phyloP scores from a whole-genome alignment of 1,140 invertebrate genomes.

The Saccostrea cuccullata region DNA sequence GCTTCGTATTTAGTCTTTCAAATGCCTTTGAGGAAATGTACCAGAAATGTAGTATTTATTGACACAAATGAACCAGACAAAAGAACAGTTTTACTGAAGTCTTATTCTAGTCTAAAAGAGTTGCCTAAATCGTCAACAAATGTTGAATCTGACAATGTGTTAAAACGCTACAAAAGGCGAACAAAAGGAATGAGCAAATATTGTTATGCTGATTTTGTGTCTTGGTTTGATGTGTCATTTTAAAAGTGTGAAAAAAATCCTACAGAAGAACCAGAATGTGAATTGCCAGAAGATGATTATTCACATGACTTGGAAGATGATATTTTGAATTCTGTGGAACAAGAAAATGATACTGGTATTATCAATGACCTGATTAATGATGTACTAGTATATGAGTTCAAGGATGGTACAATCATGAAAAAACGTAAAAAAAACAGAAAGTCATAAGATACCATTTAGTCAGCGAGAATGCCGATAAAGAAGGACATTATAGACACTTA shows the following conservation, averaged over 20 bases:
- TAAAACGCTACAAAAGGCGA: constrained; percentile 24
- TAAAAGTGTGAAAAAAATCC: too few species aligned
- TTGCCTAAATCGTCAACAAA: constrained; percentile 20
- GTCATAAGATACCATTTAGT: constrained; percentile 35
- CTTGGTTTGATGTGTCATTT: constrained; percentile 30
- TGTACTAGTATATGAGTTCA: not conserved
- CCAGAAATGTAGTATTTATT: constrained; percentile 21
- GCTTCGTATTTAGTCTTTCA: constrained; percentile 42
- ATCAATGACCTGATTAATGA: not conserved
- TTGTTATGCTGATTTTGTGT: constrained; percentile 38
- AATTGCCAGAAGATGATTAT: constrained; percentile 43
- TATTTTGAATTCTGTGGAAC: too few species aligned
- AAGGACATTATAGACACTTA: constrained; percentile 1
- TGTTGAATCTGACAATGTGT: constrained; percentile 16
- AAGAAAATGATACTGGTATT: not conserved
- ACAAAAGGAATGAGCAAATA: not conserved
- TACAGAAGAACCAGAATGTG: not conserved
- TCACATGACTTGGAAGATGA: not conserved
- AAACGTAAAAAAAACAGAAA: constrained; percentile 35
- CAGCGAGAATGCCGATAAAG: not conserved
- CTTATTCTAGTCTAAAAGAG: not conserved
- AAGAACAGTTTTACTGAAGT: constrained; percentile 19
- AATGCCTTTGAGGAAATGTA: constrained; percentile 36
- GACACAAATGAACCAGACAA: constrained; percentile 38
- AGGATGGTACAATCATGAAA: constrained; percentile 38